Evolutionary conservation across 2,113 vertebrate species (phyloP).

Genomic region (Antechinus stuartii): DNA sequence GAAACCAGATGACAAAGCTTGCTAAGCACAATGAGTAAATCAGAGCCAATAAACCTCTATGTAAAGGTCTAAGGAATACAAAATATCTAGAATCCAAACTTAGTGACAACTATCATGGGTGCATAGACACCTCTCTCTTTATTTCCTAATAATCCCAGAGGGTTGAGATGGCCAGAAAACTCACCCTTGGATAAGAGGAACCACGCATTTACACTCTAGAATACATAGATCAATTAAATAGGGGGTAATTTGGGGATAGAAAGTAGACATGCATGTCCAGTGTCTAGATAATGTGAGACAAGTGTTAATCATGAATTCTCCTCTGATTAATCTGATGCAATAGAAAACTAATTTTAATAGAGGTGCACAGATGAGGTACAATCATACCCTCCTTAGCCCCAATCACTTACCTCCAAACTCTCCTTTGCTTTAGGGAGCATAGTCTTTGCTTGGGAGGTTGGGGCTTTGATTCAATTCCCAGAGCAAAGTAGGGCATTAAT

Average conservation of each 20-base stretch:
- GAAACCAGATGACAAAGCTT: neutral
- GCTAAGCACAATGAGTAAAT: neutral
- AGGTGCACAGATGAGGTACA: slow-evolving; percentile 26
- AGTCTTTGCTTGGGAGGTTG: neutral
- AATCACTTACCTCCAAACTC: neutral
- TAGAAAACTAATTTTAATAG: neutral
- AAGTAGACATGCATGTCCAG: neutral
- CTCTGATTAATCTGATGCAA: slow-evolving; percentile 5
- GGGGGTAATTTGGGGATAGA: neutral
- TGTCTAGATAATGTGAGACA: slow-evolving; percentile 23
- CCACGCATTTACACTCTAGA: neutral
- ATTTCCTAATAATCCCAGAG: neutral
- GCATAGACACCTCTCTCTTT: neutral
- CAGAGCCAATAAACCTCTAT: neutral
- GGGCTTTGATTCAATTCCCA: neutral
- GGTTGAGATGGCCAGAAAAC: neutral
- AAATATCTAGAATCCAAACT: neutral
- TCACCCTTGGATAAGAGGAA: neutral
- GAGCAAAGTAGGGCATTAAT: neutral
- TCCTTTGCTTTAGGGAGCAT: neutral
- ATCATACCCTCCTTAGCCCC: neutral
- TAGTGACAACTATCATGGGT: neutral
- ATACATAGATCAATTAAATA: neutral
- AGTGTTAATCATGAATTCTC: neutral
- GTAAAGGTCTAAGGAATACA: neutral